Base-by-base conservation (phyloP, 2,113 vertebrate genomes). In the Poecile atricapillus region DNA sequence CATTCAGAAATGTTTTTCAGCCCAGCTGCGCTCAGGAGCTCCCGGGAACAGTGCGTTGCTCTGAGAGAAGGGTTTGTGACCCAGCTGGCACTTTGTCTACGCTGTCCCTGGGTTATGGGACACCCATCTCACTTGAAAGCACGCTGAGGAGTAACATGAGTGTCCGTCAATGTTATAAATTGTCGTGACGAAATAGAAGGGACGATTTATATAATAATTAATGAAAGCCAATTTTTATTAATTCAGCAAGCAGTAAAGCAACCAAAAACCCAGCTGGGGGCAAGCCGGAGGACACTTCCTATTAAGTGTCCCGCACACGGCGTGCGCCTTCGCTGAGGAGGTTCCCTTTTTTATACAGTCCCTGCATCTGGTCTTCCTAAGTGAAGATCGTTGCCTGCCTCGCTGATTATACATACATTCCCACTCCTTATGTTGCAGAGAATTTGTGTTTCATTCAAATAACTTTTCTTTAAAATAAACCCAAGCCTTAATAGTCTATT, bases 21-120 rank as follows among this genome's bases (percentile, higher is more conserved):
- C 12, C 24, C 24, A 19, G 10, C 70, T 37, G 39, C 37, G 43
- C 8, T n/a, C 39, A 27, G 65, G 22, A 23, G 37, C 44, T 41
- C 41, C 22, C 20, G 55, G 27, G 52, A 17, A 15, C 0, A 2
- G 27, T 22, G 56, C 0, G 0, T 25, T 37, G 55, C 33, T 74
- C 50, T 10, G 44, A 5, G 68, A 21, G 59, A 63, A 78, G 56
- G 22, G 44, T 46, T 70, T 23, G 56, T 53, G 28, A 77, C 18
- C 35, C 62, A 47, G 39, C 65, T 91, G 94, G 90, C 81, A 6
- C 24, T 18, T 39, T n/a, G 30, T n/a, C 92, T 89, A 79, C 30
- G 46, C 43, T 23, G 3, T 67, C 43, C 81, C 44, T 71, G 3
- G 69, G 56, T 81, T 56, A 30, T 20, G 44, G 67, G 63, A 69